Base-by-base conservation (phyloP, 2,888 invertebrate species). In the Drosophila percnosoma region DNA sequence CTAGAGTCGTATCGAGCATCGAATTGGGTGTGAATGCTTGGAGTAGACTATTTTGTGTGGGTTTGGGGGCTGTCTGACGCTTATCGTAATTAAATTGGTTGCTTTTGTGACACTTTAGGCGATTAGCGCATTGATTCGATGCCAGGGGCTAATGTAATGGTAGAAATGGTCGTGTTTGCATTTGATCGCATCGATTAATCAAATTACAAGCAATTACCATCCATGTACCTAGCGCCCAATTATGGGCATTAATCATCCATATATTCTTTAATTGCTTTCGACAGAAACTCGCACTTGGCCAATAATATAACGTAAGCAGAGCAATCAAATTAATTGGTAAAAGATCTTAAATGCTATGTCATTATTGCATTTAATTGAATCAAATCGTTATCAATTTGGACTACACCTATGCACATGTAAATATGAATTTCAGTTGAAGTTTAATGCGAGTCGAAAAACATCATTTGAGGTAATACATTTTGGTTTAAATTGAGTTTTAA, bases 11-110 rank as follows among this genome's bases (percentile, higher is more conserved):
- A 15, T 15, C 13, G 45, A 21, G 2, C 21, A 8, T 15, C 1
- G 21, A 13, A 21, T 29, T 36, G 11, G 27, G 61, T 42, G 36
- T 55, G 33, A 27, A 18, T 42, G 61, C 71, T 38, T 4, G 3
- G 27, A 49, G 66, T 59, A 53, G n/a, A 55, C 34, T 70, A 62
- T 27, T 15, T 24, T 8, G 24, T 24, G 24, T 6, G 10, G 45
- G 7, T 6, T 64, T 68, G 54, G 42, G 29, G 42, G 36, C 40
- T 55, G 61, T 36, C 24, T 49, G 57, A 31, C 42, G 77, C 66
- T 79, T 79, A 78, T 52, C 78, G 78, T 79, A 79, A 79, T 79
- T 79, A 77, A 79, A 79, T 79, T 81, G 73, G 78, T 73, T 77
- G 73, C 78, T 79, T 68, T 70, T 79, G 79, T 66, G 78, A 79